These are phyloP conservation scores for Mirza zaza DNA, from an alignment of 2,113 vertebrate species.

Conservation along the genomic window DNA sequence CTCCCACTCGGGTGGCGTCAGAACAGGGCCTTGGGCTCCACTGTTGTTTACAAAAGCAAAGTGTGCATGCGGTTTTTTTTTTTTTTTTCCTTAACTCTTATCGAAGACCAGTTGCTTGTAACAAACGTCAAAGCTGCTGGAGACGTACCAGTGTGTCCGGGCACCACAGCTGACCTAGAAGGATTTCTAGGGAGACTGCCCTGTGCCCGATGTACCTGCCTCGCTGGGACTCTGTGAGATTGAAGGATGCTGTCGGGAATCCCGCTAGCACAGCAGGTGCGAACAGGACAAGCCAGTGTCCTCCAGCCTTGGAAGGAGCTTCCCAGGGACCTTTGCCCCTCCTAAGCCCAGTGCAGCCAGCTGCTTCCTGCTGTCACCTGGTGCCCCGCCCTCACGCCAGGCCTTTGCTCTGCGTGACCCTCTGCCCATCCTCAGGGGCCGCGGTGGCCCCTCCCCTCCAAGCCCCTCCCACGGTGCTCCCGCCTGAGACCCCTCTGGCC, in stretches of 20 bases:
- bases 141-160: neutral
- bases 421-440: accelerated
- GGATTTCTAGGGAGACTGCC: neutral
- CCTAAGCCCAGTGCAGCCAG: neutral
- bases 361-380: neutral
- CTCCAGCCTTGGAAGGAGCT: neutral
- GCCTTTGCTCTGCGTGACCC: neutral
- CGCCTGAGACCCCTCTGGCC: neutral
- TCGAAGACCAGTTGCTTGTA: neutral
- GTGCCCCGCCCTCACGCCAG: neutral
- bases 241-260: neutral
- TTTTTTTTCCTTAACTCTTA: neutral
- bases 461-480: too few species aligned
- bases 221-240: neutral
- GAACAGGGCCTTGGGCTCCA: neutral
- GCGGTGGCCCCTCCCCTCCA: accelerated
- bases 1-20: neutral
- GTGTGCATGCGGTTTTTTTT: neutral
- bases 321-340: neutral
- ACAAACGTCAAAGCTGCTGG: neutral
- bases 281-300: neutral
- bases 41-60: neutral
- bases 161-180: neutral
- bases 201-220: neutral
- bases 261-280: too few species aligned